Percentiles rank a stretch among this genome's conserved stretches.
phyloP scores from a whole-genome alignment of 2,888 invertebrate species.

The Diogma glabrata region DNA sequence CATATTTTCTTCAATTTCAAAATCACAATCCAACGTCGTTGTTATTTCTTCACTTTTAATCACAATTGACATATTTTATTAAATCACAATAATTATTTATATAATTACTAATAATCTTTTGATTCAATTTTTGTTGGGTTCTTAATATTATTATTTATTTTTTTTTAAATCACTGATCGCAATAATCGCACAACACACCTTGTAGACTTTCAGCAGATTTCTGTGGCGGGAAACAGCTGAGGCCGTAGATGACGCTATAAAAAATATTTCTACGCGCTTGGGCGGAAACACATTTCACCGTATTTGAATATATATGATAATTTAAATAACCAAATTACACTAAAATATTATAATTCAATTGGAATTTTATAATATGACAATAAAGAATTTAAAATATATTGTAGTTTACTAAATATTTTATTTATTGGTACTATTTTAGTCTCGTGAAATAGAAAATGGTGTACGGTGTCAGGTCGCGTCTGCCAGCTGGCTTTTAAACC shows the following conservation, averaged over 20 bases:
- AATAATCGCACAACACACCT: slow-evolving; percentile 36
- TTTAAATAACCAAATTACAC: not conserved
- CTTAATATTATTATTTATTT: not conserved
- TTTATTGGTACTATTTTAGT: slow-evolving; percentile 16
- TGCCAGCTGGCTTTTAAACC: slow-evolving; percentile 45
- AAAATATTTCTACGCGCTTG: slow-evolving; percentile 34
- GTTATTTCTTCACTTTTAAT: slow-evolving; percentile 9
- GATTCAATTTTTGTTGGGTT: too few species aligned
- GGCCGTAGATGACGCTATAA: slow-evolving; percentile 39
- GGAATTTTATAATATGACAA: not conserved
- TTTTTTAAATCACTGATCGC: slow-evolving; percentile 22
- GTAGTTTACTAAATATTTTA: not conserved
- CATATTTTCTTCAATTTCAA: slow-evolving; percentile 7
- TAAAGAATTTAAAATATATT: slow-evolving; percentile 11
- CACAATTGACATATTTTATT: slow-evolving; percentile 11
- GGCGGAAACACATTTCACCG: slow-evolving; percentile 18
- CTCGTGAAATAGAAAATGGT: slow-evolving; percentile 32
- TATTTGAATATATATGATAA: not conserved
- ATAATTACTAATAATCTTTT: too few species aligned
- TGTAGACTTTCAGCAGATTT: slow-evolving; percentile 45
- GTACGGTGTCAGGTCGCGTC: slow-evolving; percentile 39
- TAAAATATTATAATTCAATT: not conserved
- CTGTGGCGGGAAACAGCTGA: slow-evolving; percentile 62
- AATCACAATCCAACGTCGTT: slow-evolving; percentile 1
- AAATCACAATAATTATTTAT: slow-evolving; percentile 5